Conservation (phyloP, 2,888 invertebrate genomes). For the Xanthia icteritia region DNA sequence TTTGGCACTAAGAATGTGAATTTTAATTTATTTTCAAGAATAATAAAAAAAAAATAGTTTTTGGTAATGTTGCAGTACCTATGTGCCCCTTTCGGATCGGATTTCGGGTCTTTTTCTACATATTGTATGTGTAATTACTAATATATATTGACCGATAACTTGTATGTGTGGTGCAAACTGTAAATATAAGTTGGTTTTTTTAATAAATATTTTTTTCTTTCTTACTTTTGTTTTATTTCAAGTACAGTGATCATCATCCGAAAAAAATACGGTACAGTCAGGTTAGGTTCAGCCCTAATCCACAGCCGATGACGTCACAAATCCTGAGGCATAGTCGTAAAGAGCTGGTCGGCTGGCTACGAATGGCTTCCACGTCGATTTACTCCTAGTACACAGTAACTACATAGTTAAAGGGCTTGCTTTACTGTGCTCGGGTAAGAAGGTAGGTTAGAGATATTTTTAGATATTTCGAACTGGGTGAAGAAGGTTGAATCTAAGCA, state of each 20-base stretch:
- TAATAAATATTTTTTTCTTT: background rate
- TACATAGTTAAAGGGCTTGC: constrained; percentile 28
- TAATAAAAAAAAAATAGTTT: too few relatives aligned
- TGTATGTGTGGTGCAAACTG: too few relatives aligned
- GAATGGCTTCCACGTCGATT: constrained; percentile 69
- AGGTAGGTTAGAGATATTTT: constrained; percentile 27
- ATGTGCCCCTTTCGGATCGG: too few relatives aligned
- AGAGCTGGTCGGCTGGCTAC: constrained; percentile 67
- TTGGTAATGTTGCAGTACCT: too few relatives aligned
- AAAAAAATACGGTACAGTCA: background rate
- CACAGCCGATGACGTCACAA: constrained; percentile 73
- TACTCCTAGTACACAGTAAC: constrained; percentile 55
- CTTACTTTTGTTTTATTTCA: background rate
- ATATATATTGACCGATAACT: too few relatives aligned
- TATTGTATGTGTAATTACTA: too few relatives aligned
- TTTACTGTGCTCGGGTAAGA: constrained; percentile 28
- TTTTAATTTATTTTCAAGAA: too few relatives aligned
- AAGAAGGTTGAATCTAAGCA: background rate
- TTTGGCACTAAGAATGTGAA: too few relatives aligned
- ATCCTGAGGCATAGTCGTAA: constrained; percentile 70
- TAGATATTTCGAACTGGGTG: background rate
- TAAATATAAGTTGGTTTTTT: too few relatives aligned
- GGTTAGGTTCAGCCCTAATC: constrained; percentile 26
- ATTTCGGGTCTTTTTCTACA: too few relatives aligned
- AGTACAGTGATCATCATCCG: background rate